Percentiles rank a stretch among this genome's conserved stretches.
These are phyloP conservation scores for Drosophila grimshawi DNA, from an alignment of 1,140 invertebrate genomes.

Conservation along the genomic window DNA sequence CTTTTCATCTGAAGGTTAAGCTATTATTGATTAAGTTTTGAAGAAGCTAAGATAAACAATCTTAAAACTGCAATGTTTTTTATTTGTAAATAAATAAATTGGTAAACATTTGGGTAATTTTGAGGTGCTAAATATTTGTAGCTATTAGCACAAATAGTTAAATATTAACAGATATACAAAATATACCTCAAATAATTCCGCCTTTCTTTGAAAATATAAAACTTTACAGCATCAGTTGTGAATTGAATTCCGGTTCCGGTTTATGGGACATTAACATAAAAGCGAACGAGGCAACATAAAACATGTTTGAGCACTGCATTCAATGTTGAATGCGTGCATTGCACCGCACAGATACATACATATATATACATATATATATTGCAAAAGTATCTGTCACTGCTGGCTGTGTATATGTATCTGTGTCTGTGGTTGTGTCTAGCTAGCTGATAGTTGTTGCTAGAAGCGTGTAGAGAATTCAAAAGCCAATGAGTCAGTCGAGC, in stretches of 20 bases:
- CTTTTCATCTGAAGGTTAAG: no score
- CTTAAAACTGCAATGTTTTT: no score
- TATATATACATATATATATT: neutral
- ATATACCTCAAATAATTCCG: slow-evolving; percentile 53
- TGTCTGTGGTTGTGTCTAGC: no score
- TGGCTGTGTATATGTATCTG: slow-evolving; percentile 1
- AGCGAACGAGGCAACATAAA: slow-evolving; percentile 44
- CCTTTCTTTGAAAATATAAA: slow-evolving; percentile 55
- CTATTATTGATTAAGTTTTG: no score
- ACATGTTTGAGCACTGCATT: slow-evolving; percentile 60
- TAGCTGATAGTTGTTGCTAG: slow-evolving; percentile 22
- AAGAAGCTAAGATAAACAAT: no score
- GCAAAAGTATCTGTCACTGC: slow-evolving; percentile 52
- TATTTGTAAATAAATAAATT: neutral
- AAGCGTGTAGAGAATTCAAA: slow-evolving; percentile 47
- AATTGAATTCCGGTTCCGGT: slow-evolving; percentile 58
- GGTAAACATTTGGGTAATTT: slow-evolving; percentile 2
- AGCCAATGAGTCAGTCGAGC: slow-evolving; percentile 33
- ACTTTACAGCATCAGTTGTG: slow-evolving; percentile 25
- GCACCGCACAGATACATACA: slow-evolving; percentile 55
- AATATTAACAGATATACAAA: slow-evolving; percentile 37
- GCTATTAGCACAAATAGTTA: slow-evolving; percentile 12
- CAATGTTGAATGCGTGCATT: slow-evolving; percentile 70
- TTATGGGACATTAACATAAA: slow-evolving; percentile 71
- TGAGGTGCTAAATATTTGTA: neutral